Base-by-base conservation (phyloP, 2,113 vertebrate species). In the Nesogale talazaci region DNA sequence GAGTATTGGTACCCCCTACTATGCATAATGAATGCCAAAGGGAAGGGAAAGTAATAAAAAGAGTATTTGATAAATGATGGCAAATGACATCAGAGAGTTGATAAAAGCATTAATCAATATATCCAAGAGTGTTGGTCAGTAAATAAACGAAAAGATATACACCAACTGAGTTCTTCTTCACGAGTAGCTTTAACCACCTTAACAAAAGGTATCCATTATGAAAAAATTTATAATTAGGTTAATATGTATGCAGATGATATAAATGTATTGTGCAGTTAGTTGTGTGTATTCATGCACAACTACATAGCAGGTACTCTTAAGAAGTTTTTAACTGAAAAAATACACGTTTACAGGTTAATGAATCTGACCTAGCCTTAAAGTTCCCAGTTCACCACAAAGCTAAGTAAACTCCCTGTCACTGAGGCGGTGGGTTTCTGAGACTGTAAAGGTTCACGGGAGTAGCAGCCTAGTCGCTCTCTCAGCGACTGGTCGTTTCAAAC, bases 41-140 rank as follows among this genome's bases (percentile, higher is more conserved):
- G 42, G 20, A 75, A 38, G 63, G 19, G 46, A 57, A 40, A 77
- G 29, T 17, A 25, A 22, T 59, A 83, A 5, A 83, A 83, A 65
- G 29, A 69, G 42, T 85, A 70, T 46, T 46, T 79, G 36, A 86
- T 75, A 92, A 92, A 86, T 36, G 79, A 72, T 80, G 38, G 12
- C 23, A 46, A 79, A 86, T n/a, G 79, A 42, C 20, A 61, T n/a
- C 23, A 52, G 46, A 34, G 27, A 86, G 63, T 67, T 72, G 34
- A 36, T 22, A 72, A 70, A 70, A 70, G n/a, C 67, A 72, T 20
- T 72, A 72, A 36, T 36, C 27, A 29, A 31, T 27, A 67, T 29
- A 67, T 34, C 19, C 63, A 67, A 67, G 63, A 14, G 29, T 31
- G 63, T 12, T 67, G 63, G 9, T 67, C 11, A 31, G 4, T 27